These are phyloP conservation scores for Pardalotus punctatus DNA, from an alignment of 2,113 vertebrate genomes.

Conservation along the genomic window DNA sequence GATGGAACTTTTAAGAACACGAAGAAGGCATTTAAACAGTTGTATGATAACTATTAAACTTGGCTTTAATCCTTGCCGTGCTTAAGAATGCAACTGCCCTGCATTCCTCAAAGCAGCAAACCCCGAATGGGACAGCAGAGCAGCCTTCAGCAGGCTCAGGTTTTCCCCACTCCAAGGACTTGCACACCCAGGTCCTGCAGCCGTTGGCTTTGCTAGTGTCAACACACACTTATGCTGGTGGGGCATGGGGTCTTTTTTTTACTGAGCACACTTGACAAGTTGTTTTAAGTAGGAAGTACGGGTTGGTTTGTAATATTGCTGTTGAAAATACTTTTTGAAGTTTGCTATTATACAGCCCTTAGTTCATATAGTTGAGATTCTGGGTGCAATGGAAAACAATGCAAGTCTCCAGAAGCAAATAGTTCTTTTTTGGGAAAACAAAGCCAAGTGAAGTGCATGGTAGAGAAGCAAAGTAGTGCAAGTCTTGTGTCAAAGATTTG, in stretches of 20 bases:
- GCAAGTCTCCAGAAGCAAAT: not conserved
- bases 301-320: not conserved
- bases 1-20: not conserved
- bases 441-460: not conserved
- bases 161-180: not conserved
- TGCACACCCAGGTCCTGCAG: not conserved
- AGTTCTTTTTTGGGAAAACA: not conserved
- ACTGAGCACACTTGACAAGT: not conserved
- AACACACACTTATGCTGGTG: not conserved
- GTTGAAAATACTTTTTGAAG: not conserved
- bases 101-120: not conserved
- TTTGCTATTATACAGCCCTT: rapidly evolving
- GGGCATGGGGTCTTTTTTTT: not conserved
- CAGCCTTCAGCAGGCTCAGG: not conserved
- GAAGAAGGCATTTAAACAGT: not conserved
- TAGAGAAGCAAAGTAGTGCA: not conserved
- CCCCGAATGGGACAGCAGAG: too few relatives aligned
- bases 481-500: not conserved
- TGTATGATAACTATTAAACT: not conserved
- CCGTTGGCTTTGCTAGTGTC: not conserved
- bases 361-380: not conserved
- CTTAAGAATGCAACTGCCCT: not conserved
- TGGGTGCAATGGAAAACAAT: not conserved
- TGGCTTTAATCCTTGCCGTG: not conserved
- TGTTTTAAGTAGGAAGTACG: not conserved